Conservation (phyloP, 2,888 invertebrate species). For the Tineola bisselliella region DNA sequence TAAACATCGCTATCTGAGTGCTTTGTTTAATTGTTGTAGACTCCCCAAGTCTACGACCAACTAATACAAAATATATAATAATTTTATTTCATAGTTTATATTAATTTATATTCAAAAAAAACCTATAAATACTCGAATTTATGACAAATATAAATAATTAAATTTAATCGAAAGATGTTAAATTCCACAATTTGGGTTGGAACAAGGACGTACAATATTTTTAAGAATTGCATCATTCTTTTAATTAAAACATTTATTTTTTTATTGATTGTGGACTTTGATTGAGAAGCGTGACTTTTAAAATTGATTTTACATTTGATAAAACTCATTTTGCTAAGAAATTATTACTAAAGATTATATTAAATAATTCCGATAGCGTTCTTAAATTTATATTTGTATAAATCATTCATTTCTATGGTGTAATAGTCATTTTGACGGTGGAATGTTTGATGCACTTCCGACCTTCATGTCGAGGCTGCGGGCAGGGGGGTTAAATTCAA, state of each 20-base stretch:
- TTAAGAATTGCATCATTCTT: background rate
- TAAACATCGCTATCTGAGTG: background rate
- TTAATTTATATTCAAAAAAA: too few species aligned
- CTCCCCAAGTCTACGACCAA: too few species aligned
- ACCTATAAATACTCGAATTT: too few species aligned
- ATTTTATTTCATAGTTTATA: too few species aligned
- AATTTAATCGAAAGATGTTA: too few species aligned
- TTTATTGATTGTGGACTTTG: background rate
- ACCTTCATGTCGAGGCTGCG: background rate
- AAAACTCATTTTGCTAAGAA: too few species aligned
- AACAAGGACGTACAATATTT: background rate
- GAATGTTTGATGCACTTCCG: constrained; percentile 6
- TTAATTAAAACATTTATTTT: background rate
- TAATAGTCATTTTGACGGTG: background rate
- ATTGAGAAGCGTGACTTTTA: background rate
- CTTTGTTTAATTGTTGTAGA: background rate
- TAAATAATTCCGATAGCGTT: too few species aligned
- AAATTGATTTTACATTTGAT: background rate
- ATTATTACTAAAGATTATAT: background rate
- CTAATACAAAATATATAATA: too few species aligned
- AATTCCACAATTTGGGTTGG: background rate
- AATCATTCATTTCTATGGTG: too few species aligned
- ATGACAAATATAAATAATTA: too few species aligned
- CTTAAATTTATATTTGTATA: too few species aligned
- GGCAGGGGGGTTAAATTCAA: background rate